phyloP scores from a whole-genome alignment of 1,140 invertebrate species.

The Glomeris maerens region DNA sequence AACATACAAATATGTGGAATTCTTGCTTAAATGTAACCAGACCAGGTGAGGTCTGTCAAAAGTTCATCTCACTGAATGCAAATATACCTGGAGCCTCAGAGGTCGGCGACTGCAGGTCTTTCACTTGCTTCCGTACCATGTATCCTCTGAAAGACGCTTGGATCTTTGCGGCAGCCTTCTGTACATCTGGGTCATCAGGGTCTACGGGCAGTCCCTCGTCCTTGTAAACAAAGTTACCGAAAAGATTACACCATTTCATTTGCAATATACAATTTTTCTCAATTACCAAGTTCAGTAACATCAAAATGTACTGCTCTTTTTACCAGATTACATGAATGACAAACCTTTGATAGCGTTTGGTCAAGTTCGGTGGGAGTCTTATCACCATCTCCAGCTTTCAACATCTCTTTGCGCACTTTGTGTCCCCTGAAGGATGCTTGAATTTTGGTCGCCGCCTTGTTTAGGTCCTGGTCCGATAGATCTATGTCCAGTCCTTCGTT shows the following conservation, averaged over 20 bases:
- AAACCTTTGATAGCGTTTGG: conserved; percentile 26
- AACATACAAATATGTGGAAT: too few relatives aligned
- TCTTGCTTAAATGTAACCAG: too few relatives aligned
- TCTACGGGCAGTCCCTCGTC: conserved; percentile 30
- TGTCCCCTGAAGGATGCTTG: conserved; percentile 49
- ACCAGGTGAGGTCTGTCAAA: too few relatives aligned
- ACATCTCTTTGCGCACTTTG: conserved; percentile 46
- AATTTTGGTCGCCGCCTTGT: conserved; percentile 49
- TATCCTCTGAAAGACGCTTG: conserved; percentile 84
- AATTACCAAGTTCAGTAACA: background rate
- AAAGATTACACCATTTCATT: background rate
- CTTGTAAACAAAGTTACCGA: conserved; percentile 11
- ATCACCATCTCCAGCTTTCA: conserved; percentile 30
- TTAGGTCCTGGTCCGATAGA: conserved; percentile 40
- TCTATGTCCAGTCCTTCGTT: conserved; percentile 26
- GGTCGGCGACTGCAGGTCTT: conserved; percentile 18
- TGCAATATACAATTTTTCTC: background rate
- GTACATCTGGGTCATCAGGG: conserved; percentile 48
- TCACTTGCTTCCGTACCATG: conserved; percentile 60
- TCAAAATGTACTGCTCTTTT: conserved; percentile 4
- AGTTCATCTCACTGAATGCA: background rate
- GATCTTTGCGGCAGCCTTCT: conserved; percentile 77
- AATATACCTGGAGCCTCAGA: conserved; percentile 3
- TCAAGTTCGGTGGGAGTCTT: background rate
- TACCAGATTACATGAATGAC: background rate